Percentiles rank a stretch among this genome's conserved stretches.
Evolutionary conservation across 2,113 vertebrate genomes (phyloP).

Genomic region (Caranx melampygus): DNA sequence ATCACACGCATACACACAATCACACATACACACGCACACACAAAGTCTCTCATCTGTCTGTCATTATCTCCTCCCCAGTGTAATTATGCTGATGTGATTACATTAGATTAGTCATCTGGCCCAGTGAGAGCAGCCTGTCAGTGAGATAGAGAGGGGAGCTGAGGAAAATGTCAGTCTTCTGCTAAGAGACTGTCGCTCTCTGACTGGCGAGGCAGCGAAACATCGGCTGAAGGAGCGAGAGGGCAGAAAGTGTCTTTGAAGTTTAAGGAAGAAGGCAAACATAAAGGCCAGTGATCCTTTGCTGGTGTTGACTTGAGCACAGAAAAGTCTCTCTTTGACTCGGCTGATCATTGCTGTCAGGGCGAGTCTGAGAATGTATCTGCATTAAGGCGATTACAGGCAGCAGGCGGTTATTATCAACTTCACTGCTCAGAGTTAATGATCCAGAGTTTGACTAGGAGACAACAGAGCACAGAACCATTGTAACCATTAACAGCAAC

Average conservation of each 20-base stretch:
- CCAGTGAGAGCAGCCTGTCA: constrained; percentile 79
- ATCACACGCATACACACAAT: constrained; percentile 26
- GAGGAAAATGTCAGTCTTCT: constrained; percentile 69
- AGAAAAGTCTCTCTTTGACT: constrained; percentile 6
- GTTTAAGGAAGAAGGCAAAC: constrained; percentile 35
- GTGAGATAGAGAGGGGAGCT: constrained; percentile 59
- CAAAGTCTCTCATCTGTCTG: constrained; percentile 75
- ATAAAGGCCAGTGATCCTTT: constrained; percentile 37
- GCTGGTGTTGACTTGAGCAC: constrained; percentile 25
- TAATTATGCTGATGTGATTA: constrained; percentile 85
- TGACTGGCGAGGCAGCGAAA: constrained; percentile 38
- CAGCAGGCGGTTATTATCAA: constrained; percentile 2
- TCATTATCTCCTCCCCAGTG: constrained; percentile 79
- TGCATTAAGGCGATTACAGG: constrained; percentile 28
- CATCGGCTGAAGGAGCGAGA: constrained; percentile 37
- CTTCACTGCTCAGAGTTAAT: neutral
- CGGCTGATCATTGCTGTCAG: neutral
- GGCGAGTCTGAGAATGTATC: constrained; percentile 19
- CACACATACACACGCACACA: constrained; percentile 38
- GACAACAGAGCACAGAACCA: neutral
- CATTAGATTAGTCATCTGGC: constrained; percentile 82
- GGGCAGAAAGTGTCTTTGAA: constrained; percentile 36
- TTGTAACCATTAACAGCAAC: neutral
- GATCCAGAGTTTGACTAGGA: neutral
- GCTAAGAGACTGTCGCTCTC: constrained; percentile 55